Evolutionary conservation across 2,113 vertebrate genomes (phyloP).

Genomic region (Herpetotheres cachinnans): DNA sequence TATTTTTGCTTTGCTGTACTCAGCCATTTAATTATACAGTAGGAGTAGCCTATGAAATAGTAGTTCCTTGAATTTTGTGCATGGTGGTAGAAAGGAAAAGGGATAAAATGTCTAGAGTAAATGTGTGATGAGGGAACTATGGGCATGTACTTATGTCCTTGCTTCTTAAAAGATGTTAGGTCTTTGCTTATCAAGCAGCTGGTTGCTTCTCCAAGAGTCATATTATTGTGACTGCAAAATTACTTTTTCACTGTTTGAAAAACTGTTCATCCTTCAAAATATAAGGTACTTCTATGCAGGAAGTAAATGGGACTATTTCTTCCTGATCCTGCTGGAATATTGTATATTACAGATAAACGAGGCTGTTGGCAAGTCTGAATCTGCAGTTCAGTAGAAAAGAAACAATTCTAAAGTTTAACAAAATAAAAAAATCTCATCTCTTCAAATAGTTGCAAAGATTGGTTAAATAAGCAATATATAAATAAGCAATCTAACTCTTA

Average conservation of each 20-base stretch:
- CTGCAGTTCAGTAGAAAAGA: not conserved
- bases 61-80: not conserved
- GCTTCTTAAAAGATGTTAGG: not conserved
- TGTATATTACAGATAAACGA: not conserved
- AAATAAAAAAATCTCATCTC: not conserved
- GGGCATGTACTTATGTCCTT: not conserved
- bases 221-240: not conserved
- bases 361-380: not conserved
- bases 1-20: not conserved
- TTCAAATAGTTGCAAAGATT: not conserved
- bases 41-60: not conserved
- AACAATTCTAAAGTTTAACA: not conserved
- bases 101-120: not conserved
- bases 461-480: not conserved
- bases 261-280: not conserved
- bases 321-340: not conserved
- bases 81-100: accelerated
- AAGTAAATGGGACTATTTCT: not conserved
- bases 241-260: not conserved
- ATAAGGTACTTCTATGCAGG: not conserved
- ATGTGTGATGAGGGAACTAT: not conserved
- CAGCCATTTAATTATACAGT: not conserved
- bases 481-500: too few species aligned
- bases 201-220: not conserved
- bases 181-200: not conserved